Percentiles rank a stretch among this genome's conserved stretches.
phyloP scores from a whole-genome alignment of 2,113 vertebrate species.

The Apodemus speciosus region DNA sequence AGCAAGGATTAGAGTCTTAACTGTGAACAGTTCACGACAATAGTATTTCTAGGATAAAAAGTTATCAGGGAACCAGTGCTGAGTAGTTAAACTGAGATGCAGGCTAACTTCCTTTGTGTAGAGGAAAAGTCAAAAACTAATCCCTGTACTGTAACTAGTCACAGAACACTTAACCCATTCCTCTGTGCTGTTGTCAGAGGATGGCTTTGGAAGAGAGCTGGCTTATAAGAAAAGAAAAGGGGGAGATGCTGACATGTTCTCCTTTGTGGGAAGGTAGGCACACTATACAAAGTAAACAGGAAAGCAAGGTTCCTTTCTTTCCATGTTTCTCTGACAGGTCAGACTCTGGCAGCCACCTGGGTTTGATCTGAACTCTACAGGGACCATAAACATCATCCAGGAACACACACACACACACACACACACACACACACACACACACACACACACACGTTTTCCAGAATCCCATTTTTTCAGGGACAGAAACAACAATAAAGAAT shows the following conservation, averaged over 20 bases:
- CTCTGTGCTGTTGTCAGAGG: background rate
- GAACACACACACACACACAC: background rate
- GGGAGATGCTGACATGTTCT: background rate
- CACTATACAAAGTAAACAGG: background rate
- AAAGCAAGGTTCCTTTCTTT: conserved; percentile 42
- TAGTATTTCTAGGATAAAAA: conserved; percentile 35
- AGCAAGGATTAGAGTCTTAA: background rate
- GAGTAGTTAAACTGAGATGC: background rate
- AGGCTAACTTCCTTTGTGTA: background rate
- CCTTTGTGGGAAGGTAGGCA: background rate
- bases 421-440: too few relatives aligned
- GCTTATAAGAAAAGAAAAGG: conserved; percentile 14
- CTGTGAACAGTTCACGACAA: background rate
- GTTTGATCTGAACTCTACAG: conserved; percentile 47
- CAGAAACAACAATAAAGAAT: conserved; percentile 69
- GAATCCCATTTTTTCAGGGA: conserved; percentile 58
- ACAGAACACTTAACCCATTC: background rate
- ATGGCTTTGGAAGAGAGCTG: background rate
- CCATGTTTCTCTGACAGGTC: background rate
- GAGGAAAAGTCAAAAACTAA: background rate
- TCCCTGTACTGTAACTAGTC: conserved; percentile 5
- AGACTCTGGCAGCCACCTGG: conserved; percentile 46
- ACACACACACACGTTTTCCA: conserved; percentile 39
- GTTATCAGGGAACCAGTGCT: background rate
- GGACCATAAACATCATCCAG: conserved; percentile 60